phyloP scores from a whole-genome alignment of 2,888 invertebrate genomes.

The Agrotis ipsilon region DNA sequence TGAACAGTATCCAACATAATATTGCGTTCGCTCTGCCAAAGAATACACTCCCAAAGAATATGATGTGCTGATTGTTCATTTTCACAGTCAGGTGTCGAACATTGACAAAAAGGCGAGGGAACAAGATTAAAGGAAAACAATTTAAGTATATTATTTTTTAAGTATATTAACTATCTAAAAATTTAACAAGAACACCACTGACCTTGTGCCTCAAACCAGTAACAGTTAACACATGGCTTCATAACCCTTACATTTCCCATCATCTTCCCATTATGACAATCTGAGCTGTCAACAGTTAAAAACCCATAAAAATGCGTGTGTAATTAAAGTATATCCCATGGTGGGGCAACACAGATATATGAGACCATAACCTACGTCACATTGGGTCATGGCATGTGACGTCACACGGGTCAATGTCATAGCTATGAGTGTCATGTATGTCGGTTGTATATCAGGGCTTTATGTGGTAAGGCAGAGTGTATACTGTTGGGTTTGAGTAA shows the following conservation, averaged over 20 bases:
- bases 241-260: neutral
- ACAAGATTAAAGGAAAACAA: no score
- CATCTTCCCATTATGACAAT: constrained; percentile 21
- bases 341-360: constrained; percentile 30
- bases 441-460: constrained; percentile 38
- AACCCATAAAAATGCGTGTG: constrained; percentile 44
- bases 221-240: constrained; percentile 21
- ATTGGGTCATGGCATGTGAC: constrained; percentile 50
- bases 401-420: constrained; percentile 59
- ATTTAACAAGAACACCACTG: no score
- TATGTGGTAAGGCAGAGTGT: constrained; percentile 26
- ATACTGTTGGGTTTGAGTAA: constrained; percentile 4
- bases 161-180: no score
- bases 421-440: constrained; percentile 18
- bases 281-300: constrained; percentile 37
- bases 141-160: no score
- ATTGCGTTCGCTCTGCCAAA: no score
- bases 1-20: no score
- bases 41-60: no score
- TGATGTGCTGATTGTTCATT: no score
- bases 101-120: no score
- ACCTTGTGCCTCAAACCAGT: no score
- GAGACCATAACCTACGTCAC: constrained; percentile 60
- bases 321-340: constrained; percentile 43
- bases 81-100: no score